Base-by-base conservation (phyloP, 2,888 invertebrate genomes). In the Sclerodermus sp. region DNA sequence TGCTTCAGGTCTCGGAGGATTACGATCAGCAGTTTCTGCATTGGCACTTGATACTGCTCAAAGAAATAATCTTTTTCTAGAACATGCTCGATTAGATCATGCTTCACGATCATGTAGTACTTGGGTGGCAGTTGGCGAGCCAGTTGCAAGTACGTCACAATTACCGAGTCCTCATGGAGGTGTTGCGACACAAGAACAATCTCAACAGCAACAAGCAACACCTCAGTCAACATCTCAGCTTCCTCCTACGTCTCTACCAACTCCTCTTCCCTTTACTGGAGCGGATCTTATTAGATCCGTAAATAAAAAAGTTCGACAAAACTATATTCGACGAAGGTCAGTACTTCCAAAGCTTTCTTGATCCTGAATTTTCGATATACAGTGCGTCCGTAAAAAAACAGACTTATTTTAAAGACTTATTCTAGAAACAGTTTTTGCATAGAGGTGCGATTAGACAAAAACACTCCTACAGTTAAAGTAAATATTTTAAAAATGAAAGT, bases 91-190 rank as follows among this genome's bases (percentile, higher is more conserved):
- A 42, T 77, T 88, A 53, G 86, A 87, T 48, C 82, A 82, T 49
- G 81, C 83, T 15, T 85, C 83, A 9, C 82, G 92, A 2, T 91
- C 91, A 0, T 91, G 91, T 77, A 90, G 90, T 57, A 92, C 91
- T 0, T 92, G 92, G 91, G 92, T 91, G 0, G 91, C 88, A 58
- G 91, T 91, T 1, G 92, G 92, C 0, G 88, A 88, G 70, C 66
- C 69, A 1, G 81, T 86, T 18, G 84, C 84, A 1, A 85, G 86
- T 45, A 90, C 90, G 0, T 91, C 91, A 0, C 91, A 91, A 73
- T 76, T 92, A 59, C 92, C 92, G 1, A 91, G 91, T 1, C 91
- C 91, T 0, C 91, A 91, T 71, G 86, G 85, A n/a, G 83, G 84
- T 10, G 23, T 23, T 8, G 23, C 8, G 8, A 23, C 23, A 8